Evolutionary conservation across 2,113 vertebrate genomes (phyloP).

Genomic region (chimpanzee (Pan troglodytes)): DNA sequence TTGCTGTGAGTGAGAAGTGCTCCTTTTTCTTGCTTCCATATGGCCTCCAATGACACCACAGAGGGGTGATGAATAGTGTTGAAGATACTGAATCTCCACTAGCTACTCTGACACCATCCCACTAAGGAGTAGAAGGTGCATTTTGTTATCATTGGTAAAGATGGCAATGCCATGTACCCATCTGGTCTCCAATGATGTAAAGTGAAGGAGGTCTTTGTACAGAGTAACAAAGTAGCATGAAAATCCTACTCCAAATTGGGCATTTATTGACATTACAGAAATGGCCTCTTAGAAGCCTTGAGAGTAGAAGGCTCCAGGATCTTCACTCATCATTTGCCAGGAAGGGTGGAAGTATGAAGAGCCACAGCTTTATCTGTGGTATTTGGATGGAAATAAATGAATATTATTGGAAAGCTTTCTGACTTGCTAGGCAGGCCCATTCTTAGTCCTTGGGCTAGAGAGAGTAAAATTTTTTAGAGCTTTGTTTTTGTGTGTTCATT

Average conservation of each 20-base stretch:
- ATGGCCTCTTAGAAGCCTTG: fast-evolving
- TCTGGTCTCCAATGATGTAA: background rate
- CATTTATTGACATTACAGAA: background rate
- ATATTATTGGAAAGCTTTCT: background rate
- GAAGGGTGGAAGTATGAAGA: fast-evolving
- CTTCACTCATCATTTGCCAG: background rate
- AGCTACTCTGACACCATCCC: too few species aligned
- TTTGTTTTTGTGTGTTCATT: background rate
- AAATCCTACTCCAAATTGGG: fast-evolving
- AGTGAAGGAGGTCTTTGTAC: too few species aligned
- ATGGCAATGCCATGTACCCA: fast-evolving
- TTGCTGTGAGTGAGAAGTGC: background rate
- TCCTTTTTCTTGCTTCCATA: background rate
- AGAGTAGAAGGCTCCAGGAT: background rate
- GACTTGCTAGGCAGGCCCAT: background rate
- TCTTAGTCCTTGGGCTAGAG: background rate
- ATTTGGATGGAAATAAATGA: background rate
- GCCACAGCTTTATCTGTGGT: too few species aligned
- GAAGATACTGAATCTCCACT: background rate
- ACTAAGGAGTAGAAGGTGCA: fast-evolving
- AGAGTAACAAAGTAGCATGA: background rate
- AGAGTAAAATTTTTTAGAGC: background rate
- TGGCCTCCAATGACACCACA: background rate
- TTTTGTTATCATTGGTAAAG: background rate
- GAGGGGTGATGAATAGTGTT: fast-evolving